A percentile compares a stretch with the other conserved stretches of the same genome.
These are phyloP conservation scores for Dusona sp. DNA, from an alignment of 2,888 invertebrate species.

Conservation along the genomic window DNA sequence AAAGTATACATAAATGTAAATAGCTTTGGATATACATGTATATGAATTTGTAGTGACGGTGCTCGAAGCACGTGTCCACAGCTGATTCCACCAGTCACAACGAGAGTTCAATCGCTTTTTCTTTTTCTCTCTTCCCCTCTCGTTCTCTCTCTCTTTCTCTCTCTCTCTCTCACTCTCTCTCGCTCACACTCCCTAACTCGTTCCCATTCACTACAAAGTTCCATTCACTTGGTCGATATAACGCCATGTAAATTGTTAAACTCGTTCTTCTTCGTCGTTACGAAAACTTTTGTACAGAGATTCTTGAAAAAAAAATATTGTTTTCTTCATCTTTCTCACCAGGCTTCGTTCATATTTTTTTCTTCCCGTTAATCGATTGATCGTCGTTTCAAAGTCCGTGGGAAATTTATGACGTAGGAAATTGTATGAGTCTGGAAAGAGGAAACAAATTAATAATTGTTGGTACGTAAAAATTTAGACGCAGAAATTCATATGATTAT, in stretches of 20 bases:
- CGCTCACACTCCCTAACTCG: conserved; percentile 24
- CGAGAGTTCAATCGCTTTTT: conserved; percentile 64
- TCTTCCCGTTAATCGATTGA: neutral
- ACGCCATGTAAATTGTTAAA: conserved; percentile 36
- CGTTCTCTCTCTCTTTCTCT: conserved; percentile 30
- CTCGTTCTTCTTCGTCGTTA: conserved; percentile 35
- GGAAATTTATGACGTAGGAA: conserved; percentile 8
- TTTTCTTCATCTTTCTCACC: neutral
- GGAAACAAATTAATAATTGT: neutral
- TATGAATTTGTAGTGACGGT: conserved; percentile 13
- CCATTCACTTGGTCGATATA: conserved; percentile 58
- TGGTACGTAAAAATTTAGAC: neutral
- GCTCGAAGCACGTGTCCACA: conserved; percentile 62
- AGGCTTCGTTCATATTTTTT: neutral
- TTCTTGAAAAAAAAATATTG: neutral
- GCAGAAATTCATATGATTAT: neutral
- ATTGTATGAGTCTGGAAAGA: neutral
- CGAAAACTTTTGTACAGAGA: conserved; percentile 18
- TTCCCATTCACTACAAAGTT: conserved; percentile 62
- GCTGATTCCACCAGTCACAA: conserved; percentile 63
- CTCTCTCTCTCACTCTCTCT: conserved; percentile 23
- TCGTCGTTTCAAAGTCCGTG: neutral
- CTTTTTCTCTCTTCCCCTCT: conserved; percentile 40
- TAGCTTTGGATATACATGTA: neutral
- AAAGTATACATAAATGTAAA: neutral